Percentiles rank a stretch among this genome's conserved stretches.
Conservation (phyloP, 2,797 vertebrate genomes). For the Etheostoma nigrum region DNA sequence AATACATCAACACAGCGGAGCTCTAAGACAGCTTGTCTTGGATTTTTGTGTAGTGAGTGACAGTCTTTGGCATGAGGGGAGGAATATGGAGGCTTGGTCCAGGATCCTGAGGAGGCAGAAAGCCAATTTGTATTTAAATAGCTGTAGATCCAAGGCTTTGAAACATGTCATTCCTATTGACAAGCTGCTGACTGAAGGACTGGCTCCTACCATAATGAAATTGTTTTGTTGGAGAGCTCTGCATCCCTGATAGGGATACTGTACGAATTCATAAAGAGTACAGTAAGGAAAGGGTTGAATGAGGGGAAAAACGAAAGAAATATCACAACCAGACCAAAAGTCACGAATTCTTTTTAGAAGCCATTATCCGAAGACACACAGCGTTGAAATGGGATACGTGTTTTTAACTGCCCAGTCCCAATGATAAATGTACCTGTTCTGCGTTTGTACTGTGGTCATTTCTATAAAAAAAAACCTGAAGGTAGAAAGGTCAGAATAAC, state of each 20-base stretch:
- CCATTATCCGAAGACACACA: slow-evolving; percentile 41
- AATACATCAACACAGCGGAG: slow-evolving; percentile 41
- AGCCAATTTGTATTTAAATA: slow-evolving; percentile 69
- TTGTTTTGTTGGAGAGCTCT: slow-evolving; percentile 37
- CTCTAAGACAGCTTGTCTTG: slow-evolving; percentile 40
- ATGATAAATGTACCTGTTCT: slow-evolving; percentile 45
- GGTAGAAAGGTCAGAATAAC: slow-evolving; percentile 34
- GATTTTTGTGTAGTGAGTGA: slow-evolving; percentile 56
- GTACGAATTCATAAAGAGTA: slow-evolving; percentile 28
- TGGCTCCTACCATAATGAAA: slow-evolving; percentile 35
- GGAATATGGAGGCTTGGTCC: slow-evolving; percentile 38
- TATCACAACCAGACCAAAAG: slow-evolving; percentile 19
- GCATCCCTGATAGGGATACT: slow-evolving; percentile 20
- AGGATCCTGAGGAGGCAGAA: slow-evolving; percentile 47
- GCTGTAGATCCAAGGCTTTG: slow-evolving; percentile 58
- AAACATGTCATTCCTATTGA: slow-evolving; percentile 65
- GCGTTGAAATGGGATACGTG: slow-evolving; percentile 35
- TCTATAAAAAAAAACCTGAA: slow-evolving; percentile 57
- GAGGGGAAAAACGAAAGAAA: background rate
- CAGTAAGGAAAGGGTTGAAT: background rate
- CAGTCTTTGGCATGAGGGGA: slow-evolving; percentile 42
- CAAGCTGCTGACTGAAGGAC: slow-evolving; percentile 51
- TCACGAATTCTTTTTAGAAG: slow-evolving; percentile 25
- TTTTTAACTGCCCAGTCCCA: slow-evolving; percentile 37
- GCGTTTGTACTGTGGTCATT: slow-evolving; percentile 49